Evolutionary conservation across 2,888 invertebrate species (phyloP), one percentile per base, ranked within the genome.

Genomic region (Chalcis sispes): DNA sequence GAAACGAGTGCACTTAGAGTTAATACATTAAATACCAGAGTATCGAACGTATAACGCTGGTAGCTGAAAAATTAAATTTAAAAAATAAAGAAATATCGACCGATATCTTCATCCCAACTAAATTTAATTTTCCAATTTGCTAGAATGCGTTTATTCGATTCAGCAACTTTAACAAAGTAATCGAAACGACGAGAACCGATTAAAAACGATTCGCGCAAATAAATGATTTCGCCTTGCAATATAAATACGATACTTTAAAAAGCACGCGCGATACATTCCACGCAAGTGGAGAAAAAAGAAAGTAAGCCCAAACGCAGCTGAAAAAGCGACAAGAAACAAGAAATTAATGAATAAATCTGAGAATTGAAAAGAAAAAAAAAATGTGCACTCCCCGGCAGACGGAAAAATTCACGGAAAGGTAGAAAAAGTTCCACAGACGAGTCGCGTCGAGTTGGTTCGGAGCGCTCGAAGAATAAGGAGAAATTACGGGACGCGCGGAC

Each of bases 301-400:
- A 32, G 36, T n/a, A 40, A 36, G 15, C 13, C 40, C 42, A 42
- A 7, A 18, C 15, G 27, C 58, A 23, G 18, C 13, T 42, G 15
- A 42, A 42, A 42, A 15, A 32, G 32, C 25, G 56, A 29, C 36
- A 42, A 67, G 66, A 54, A 27, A 3, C 58, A 46, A 46, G 48
- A 59, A 70, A 69, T 58, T 46, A 32, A 70, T 71, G 71, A 71
- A 71, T 62, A 71, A 71, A 71, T 67, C 62, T 50, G n/a, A 42
- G 8, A 42, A 15, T 4, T 20, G 50, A 10, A 20, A 50, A 20
- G 50, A 5, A 50, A 50, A 50, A 50, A 50, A 50, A 50, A 15
- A 20, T 5, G 20, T 3, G 27, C n/a, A 7, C 42, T 20, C 7
- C 46, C 18, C n/a, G 7, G 2, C 20, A n/a, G 58, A 20, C 20